phyloP scores from a whole-genome alignment of 2,888 invertebrate genomes.

The Molorchus minor region DNA sequence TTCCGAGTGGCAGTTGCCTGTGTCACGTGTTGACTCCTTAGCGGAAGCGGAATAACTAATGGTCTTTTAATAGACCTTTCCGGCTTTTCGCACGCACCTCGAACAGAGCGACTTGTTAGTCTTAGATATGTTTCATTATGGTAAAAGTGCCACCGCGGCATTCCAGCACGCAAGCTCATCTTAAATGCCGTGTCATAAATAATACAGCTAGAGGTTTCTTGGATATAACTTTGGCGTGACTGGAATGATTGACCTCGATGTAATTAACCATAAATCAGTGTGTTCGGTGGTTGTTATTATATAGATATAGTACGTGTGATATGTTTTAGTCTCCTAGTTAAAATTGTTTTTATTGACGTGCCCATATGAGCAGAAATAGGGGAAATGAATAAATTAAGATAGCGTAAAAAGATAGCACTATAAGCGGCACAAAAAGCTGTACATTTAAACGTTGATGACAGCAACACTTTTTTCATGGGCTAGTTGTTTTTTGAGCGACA shows the following conservation, averaged over 20 bases:
- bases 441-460: too few species aligned
- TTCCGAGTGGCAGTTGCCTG: conserved; percentile 39
- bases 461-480: too few species aligned
- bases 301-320: conserved; percentile 19
- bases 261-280: conserved; percentile 48
- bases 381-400: conserved; percentile 9
- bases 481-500: too few species aligned
- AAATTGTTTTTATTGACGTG: not conserved
- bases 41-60: conserved; percentile 52
- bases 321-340: conserved; percentile 8
- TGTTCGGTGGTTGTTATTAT: conserved; percentile 20
- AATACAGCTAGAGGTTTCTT: conserved; percentile 46
- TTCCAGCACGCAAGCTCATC: conserved; percentile 50
- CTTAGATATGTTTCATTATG: conserved; percentile 43
- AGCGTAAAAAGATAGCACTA: not conserved
- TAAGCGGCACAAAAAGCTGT: not conserved
- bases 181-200: conserved; percentile 53
- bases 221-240: conserved; percentile 47
- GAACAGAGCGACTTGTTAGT: conserved; percentile 32
- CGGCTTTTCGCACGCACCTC: conserved; percentile 29
- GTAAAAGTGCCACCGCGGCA: conserved; percentile 47
- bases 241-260: conserved; percentile 47
- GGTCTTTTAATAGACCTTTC: conserved; percentile 55
- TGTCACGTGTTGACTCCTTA: conserved; percentile 35
- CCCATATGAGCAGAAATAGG: not conserved